Evolutionary conservation across 2,888 invertebrate species (phyloP).

Genomic region (Eugnorisma glareosa): DNA sequence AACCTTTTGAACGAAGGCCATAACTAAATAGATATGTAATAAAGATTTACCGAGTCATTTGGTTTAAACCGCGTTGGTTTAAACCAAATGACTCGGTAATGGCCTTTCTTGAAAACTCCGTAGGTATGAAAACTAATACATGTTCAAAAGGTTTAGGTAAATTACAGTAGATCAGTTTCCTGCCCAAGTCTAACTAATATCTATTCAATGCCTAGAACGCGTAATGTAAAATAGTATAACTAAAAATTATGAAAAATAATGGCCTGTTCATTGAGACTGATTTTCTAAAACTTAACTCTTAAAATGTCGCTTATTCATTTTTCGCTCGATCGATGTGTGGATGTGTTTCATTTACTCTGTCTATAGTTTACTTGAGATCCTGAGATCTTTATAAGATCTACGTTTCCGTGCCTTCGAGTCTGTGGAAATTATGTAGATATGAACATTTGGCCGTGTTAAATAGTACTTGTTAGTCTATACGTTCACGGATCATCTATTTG

Average conservation of each 20-base stretch:
- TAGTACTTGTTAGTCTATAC: slow-evolving; percentile 37
- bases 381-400: slow-evolving; percentile 59
- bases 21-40: neutral
- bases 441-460: slow-evolving; percentile 60
- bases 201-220: slow-evolving; percentile 70
- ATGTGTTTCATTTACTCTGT: slow-evolving; percentile 60
- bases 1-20: slow-evolving; percentile 42
- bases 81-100: too few species aligned
- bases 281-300: slow-evolving; percentile 88
- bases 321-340: slow-evolving; percentile 70
- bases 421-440: slow-evolving; percentile 60
- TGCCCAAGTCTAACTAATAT: slow-evolving; percentile 52
- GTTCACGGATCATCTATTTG: slow-evolving; percentile 21
- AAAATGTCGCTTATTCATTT: slow-evolving; percentile 75
- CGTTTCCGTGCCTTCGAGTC: slow-evolving; percentile 68
- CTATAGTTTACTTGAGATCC: slow-evolving; percentile 58
- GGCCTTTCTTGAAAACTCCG: slow-evolving; percentile 3
- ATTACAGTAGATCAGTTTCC: slow-evolving; percentile 29
- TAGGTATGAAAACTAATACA: neutral
- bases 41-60: neutral
- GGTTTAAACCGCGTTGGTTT: too few species aligned
- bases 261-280: slow-evolving; percentile 90
- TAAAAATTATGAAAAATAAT: slow-evolving; percentile 83
- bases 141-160: slow-evolving; percentile 46
- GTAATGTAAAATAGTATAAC: slow-evolving; percentile 78